Conservation (phyloP, 2,888 invertebrate genomes). For the Scaptomyza parva region DNA sequence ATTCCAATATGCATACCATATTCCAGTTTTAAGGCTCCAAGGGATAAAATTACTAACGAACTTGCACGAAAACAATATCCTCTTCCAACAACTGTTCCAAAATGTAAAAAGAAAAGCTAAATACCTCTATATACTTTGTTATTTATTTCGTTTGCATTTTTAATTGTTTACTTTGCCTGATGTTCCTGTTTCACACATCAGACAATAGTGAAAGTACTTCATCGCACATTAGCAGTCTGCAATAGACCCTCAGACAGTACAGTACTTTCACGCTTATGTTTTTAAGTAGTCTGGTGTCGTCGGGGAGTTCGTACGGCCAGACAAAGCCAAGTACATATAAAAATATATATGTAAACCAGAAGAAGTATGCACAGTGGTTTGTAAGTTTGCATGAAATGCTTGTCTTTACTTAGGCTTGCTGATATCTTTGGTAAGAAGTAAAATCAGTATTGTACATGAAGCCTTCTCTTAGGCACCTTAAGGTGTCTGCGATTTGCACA, state of each 20-base stretch:
- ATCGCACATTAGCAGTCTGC: constrained; percentile 55
- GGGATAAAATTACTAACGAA: background rate
- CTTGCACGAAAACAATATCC: background rate
- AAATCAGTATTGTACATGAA: constrained; percentile 15
- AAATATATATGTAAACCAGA: constrained; percentile 10
- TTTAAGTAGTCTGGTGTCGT: constrained; percentile 6
- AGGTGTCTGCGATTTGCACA: constrained; percentile 1
- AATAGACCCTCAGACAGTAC: constrained; percentile 59
- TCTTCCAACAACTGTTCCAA: background rate
- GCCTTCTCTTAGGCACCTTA: constrained; percentile 3
- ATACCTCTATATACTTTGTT: constrained; percentile 21
- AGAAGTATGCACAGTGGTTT: constrained; percentile 24
- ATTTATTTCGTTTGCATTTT: constrained; percentile 52
- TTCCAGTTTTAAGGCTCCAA: background rate
- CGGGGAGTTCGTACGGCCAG: constrained; percentile 21
- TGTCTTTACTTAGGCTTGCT: constrained; percentile 8
- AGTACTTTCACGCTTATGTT: constrained; percentile 33
- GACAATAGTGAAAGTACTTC: constrained; percentile 71
- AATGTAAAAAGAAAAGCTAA: constrained; percentile 13
- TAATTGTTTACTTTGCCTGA: constrained; percentile 59
- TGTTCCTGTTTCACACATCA: constrained; percentile 67
- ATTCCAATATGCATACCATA: no score
- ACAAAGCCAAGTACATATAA: constrained; percentile 29
- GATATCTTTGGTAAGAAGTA: constrained; percentile 8
- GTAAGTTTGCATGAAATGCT: constrained; percentile 11